Conservation (phyloP, 2,888 invertebrate species). For the Hololepta plana region DNA sequence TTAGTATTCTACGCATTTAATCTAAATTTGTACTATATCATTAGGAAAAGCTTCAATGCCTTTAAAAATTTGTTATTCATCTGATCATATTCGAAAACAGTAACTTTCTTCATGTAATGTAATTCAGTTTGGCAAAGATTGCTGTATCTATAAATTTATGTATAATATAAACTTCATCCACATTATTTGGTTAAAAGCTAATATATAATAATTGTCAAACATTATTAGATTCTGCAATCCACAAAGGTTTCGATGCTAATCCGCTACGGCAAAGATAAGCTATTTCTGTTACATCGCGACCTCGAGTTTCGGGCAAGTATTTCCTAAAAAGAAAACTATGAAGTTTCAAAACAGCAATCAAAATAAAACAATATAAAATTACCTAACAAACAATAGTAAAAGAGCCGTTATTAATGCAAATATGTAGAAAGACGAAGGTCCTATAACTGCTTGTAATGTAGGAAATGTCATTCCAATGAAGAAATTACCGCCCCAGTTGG, state of each 20-base stretch:
- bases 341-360: slow-evolving; percentile 1
- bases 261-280: slow-evolving; percentile 43
- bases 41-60: too few species aligned
- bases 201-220: too few species aligned
- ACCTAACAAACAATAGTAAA: slow-evolving; percentile 43
- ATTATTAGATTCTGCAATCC: too few species aligned
- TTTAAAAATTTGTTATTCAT: too few species aligned
- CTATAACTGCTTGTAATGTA: slow-evolving; percentile 38
- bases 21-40: too few species aligned
- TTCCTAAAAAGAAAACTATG: slow-evolving; percentile 28
- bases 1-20: too few species aligned
- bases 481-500: slow-evolving; percentile 82
- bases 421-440: slow-evolving; percentile 57
- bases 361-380: slow-evolving; percentile 7
- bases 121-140: too few species aligned
- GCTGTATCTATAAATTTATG: too few species aligned
- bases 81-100: too few species aligned
- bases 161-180: too few species aligned
- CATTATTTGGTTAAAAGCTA: too few species aligned
- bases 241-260: slow-evolving; percentile 24
- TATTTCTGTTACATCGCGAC: slow-evolving; percentile 45
- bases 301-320: slow-evolving; percentile 60
- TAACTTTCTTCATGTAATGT: too few species aligned
- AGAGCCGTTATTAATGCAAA: slow-evolving; percentile 40
- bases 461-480: slow-evolving; percentile 67